Conservation (phyloP, 2,888 invertebrate species). For the Lepas anatifera region DNA sequence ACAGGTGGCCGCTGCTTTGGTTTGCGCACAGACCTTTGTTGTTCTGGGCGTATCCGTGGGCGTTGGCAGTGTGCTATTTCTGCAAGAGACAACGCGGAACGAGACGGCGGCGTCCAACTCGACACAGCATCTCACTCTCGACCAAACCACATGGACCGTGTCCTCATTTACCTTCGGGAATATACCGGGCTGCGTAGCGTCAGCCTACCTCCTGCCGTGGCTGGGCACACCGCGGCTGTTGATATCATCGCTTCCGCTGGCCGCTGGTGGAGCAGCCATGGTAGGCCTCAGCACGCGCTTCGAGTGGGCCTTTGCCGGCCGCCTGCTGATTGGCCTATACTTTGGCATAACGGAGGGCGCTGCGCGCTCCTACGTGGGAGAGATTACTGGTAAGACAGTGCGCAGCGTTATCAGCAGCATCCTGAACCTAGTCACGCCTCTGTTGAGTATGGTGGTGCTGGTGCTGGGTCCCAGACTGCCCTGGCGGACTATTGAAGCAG, state of each 20-base stretch:
- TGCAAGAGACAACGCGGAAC: background rate
- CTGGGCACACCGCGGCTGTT: background rate
- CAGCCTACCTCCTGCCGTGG: background rate
- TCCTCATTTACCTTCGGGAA: background rate
- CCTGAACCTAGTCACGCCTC: background rate
- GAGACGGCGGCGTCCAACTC: no score
- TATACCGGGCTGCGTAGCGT: background rate
- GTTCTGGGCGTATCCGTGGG: background rate
- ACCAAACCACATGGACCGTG: background rate
- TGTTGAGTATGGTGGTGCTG: background rate
- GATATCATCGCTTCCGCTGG: background rate
- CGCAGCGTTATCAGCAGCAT: background rate
- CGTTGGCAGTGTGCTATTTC: background rate
- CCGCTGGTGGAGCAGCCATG: background rate
- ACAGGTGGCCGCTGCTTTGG: background rate
- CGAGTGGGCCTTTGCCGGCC: background rate
- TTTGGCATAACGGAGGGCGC: background rate
- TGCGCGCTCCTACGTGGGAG: background rate
- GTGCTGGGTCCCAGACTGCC: background rate
- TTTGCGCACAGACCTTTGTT: constrained; percentile 5
- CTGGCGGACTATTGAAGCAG: background rate
- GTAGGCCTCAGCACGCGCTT: background rate
- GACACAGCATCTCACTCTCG: background rate
- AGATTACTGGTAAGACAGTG: background rate
- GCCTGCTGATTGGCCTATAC: background rate